phyloP scores from a whole-genome alignment of 2,888 invertebrate species.

The Syrphus vitripennis region DNA sequence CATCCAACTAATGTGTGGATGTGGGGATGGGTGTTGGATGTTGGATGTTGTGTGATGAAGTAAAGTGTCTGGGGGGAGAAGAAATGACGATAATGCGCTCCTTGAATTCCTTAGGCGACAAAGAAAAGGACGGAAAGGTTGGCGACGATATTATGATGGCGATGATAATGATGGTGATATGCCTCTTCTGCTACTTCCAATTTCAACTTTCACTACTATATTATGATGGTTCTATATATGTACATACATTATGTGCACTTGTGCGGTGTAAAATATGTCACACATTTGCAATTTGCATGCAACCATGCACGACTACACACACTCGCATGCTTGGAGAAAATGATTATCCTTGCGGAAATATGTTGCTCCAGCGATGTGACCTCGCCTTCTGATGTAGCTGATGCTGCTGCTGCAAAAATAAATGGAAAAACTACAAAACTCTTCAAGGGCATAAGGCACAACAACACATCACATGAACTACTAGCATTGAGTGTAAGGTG shows the following conservation, averaged over 20 bases:
- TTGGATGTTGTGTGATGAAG: neutral
- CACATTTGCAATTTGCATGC: constrained; percentile 66
- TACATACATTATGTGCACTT: neutral
- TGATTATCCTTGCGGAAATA: constrained; percentile 67
- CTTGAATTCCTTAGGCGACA: constrained; percentile 31
- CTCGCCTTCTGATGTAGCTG: constrained; percentile 38
- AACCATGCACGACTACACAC: constrained; percentile 46
- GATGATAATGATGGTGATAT: constrained; percentile 60
- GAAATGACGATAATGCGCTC: neutral
- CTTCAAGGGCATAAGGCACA: neutral
- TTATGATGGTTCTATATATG: neutral
- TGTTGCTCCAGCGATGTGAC: constrained; percentile 55
- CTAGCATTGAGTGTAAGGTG: too few relatives aligned
- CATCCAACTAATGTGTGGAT: constrained; percentile 2
- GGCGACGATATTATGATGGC: constrained; percentile 37
- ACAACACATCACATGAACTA: neutral
- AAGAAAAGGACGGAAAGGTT: constrained; percentile 43
- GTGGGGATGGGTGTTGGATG: neutral
- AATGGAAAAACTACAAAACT: constrained; percentile 41
- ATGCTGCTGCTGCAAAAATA: constrained; percentile 37
- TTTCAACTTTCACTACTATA: constrained; percentile 1
- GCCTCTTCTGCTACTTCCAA: constrained; percentile 28
- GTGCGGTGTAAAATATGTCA: constrained; percentile 58
- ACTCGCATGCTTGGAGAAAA: constrained; percentile 34
- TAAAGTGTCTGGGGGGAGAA: neutral